phyloP scores from a whole-genome alignment of 2,113 vertebrate genomes.

The Delphinapterus leucas region DNA sequence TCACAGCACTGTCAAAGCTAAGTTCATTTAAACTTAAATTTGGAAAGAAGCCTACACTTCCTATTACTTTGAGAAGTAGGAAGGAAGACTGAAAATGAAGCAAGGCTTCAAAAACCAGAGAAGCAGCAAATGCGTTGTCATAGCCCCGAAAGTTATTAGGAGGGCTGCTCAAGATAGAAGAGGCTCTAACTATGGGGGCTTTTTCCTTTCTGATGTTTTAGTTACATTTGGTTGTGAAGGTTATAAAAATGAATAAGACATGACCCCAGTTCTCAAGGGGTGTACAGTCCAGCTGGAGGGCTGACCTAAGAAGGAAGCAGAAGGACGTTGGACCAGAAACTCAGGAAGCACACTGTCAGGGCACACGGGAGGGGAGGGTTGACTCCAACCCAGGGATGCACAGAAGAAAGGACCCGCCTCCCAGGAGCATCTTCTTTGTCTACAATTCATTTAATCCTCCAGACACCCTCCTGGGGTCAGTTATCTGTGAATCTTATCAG shows the following conservation, averaged over 20 bases:
- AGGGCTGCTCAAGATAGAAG: not conserved
- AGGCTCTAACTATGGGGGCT: not conserved
- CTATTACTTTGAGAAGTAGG: no score
- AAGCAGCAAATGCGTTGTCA: not conserved
- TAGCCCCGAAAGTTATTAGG: not conserved
- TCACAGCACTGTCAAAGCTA: no score
- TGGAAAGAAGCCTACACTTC: no score
- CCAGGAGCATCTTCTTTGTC: not conserved
- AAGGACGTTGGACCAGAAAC: not conserved
- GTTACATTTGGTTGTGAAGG: not conserved
- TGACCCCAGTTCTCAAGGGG: not conserved
- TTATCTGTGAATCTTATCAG: not conserved
- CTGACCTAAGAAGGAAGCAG: not conserved
- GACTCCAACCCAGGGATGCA: not conserved
- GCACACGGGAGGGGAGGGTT: not conserved
- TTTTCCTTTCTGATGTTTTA: not conserved
- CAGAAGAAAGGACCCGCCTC: not conserved
- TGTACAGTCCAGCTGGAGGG: not conserved
- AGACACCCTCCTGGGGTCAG: not conserved
- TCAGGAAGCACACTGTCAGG: rapidly evolving
- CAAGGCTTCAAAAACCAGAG: not conserved
- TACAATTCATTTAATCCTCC: not conserved
- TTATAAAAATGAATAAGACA: not conserved
- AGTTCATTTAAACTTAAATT: no score
- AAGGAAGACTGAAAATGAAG: not conserved